Evolutionary conservation across 2,113 vertebrate species (phyloP).

Genomic region (Scortum barcoo): DNA sequence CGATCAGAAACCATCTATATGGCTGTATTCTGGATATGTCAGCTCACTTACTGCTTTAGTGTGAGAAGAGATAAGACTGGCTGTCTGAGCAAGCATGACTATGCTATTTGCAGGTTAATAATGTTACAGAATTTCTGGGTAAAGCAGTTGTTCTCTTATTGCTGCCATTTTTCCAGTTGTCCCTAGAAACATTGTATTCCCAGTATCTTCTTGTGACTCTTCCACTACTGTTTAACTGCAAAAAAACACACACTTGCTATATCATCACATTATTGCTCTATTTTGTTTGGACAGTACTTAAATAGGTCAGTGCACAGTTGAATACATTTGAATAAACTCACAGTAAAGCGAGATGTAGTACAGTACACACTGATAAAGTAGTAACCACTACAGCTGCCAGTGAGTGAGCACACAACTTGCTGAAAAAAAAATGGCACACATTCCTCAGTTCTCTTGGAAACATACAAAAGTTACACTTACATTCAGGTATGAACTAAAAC

Average conservation of each 20-base stretch:
- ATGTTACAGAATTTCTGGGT: background rate
- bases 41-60: background rate
- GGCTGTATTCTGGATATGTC: background rate
- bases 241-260: background rate
- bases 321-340: background rate
- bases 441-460: background rate
- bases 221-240: background rate
- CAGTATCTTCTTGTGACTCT: background rate
- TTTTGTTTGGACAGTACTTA: background rate
- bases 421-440: background rate
- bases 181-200: background rate
- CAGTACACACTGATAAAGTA: background rate
- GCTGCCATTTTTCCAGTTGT: background rate
- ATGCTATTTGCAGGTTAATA: conserved; percentile 5
- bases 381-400: background rate
- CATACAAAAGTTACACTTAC: background rate
- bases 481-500: background rate
- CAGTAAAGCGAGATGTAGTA: background rate
- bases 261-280: background rate
- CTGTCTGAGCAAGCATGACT: background rate
- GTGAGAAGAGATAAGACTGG: background rate
- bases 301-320: background rate
- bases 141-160: background rate
- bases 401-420: background rate
- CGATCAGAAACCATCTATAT: too few relatives aligned